Base-by-base conservation (phyloP, 2,797 vertebrate genomes). In the Fringilla coelebs region DNA sequence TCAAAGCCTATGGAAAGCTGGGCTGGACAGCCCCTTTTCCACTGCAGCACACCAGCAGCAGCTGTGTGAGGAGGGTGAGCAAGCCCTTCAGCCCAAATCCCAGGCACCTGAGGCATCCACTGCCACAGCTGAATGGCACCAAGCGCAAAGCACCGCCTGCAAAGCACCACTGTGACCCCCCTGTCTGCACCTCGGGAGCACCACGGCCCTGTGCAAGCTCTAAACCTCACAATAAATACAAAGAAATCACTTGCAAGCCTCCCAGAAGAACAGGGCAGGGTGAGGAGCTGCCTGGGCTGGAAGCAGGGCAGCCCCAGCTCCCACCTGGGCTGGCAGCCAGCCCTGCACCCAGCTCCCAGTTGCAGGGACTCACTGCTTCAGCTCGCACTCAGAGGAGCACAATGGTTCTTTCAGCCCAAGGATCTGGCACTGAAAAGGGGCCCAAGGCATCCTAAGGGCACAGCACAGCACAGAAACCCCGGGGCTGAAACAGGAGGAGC, bases 361-460 rank as follows among this genome's bases (percentile, higher is more conserved):
- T 6, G 8, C 34, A 29, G 6, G 57, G 40, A 6, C 25, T 63
- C 10, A 0, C 22, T 18, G 28, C 8, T 10, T 4, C 9, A 2
- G 6, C 28, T 38, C 5, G 0, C 10, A 1, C 38, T 34, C 24
- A 2, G 4, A 24, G 38, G 13, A 46, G 22, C 38, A 85, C 82
- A 85, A 84, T 10, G 26, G 11, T 8, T 5, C 90, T 78, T 87
- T 75, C 51, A 89, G 10, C 36, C 58, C 17, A 51, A 68, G 67
- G 38, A 86, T 34, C 31, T 2, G 6, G 81, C 62, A 24, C 49
- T 14, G 9, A 32, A 62, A 80, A 46, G 31, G 36, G 43, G 24
- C 11, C 38, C 62, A 6, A 40, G 36, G 57, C 32, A 63, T 58
- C 55, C 48, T 10, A 28, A 55, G 60, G 63, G 70, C 76, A 80